Conservation (phyloP, 2,888 invertebrate genomes). For the Tenthredo amoena region DNA sequence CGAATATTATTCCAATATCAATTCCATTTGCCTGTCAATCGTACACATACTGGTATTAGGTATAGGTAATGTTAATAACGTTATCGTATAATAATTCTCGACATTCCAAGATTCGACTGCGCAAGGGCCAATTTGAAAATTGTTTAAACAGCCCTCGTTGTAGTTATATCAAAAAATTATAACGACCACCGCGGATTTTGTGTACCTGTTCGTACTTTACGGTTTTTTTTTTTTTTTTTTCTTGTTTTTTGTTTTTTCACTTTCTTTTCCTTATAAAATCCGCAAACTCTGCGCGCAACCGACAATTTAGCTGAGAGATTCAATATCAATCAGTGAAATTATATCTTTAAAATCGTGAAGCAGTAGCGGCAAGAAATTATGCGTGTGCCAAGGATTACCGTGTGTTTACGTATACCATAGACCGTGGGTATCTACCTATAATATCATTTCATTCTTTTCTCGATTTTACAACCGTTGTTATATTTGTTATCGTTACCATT, state of each 20-base stretch:
- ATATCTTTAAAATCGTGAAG: not conserved
- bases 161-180: no score
- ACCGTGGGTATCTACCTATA: not conserved
- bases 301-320: not conserved
- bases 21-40: not conserved
- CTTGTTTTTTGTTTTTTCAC: not conserved
- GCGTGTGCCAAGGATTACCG: not conserved
- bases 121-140: not conserved
- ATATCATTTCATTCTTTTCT: not conserved
- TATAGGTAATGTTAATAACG: not conserved
- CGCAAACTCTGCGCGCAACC: no score
- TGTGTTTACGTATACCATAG: not conserved
- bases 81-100: not conserved
- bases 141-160: not conserved
- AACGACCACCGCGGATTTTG: no score
- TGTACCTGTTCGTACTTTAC: not conserved
- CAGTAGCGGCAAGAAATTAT: not conserved
- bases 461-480: conserved; percentile 4
- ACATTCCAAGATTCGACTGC: not conserved
- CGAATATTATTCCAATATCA: not conserved
- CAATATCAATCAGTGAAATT: not conserved
- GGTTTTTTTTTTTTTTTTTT: not conserved
- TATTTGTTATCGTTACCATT: conserved; percentile 22
- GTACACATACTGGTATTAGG: not conserved
- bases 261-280: no score